Base-by-base conservation (phyloP, 2,113 vertebrate genomes). In the Chloebia gouldiae region DNA sequence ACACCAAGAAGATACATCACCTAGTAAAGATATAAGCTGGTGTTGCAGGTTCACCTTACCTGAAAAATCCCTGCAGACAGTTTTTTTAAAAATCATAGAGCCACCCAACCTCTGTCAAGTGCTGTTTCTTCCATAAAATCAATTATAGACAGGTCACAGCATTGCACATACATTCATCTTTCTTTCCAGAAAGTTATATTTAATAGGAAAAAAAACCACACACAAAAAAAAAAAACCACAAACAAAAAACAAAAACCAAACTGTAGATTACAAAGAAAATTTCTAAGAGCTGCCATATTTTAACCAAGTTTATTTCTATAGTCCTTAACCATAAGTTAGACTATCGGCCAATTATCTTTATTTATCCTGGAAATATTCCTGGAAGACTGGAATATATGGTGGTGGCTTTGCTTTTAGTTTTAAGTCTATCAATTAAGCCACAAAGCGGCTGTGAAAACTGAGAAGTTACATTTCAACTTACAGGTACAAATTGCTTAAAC, bases 201-300 rank as follows among this genome's bases (percentile, higher is more conserved):
- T 27, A 54, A 59, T 13, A 28, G 17, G 5, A 1, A 4, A 37
- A 8, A 20, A 25, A 15, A 13, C 40, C 12, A 40, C 40, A 40
- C 40, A 40, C 11, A 7, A 8, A 1, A 6, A 7, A 10, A 5
- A 30, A 10, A 24, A 13, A 23, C 40, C 40, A 40, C 40, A 40
- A 40, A 8, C 39, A 11, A 12, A 2, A 10, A 3, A 10, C 8
- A 7, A 13, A 13, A 3, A 10, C 4, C 22, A 44, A 66, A 30
- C 3, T 47, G 19, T 50, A 73, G 5, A 42, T 33, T 30, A 2
- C 44, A 72, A 80, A 73, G 31, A 81, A 47, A 40, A 66, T 54
- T 35, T 75, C 27, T 57, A 93, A 65, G 28, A 56, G 9, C 18
- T 47, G 5, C 12, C 33, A 50, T 0, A 1, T 63, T 88, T 83